These are phyloP conservation scores for Tauraco erythrolophus DNA, from an alignment of 2,113 vertebrate genomes.

Conservation along the genomic window DNA sequence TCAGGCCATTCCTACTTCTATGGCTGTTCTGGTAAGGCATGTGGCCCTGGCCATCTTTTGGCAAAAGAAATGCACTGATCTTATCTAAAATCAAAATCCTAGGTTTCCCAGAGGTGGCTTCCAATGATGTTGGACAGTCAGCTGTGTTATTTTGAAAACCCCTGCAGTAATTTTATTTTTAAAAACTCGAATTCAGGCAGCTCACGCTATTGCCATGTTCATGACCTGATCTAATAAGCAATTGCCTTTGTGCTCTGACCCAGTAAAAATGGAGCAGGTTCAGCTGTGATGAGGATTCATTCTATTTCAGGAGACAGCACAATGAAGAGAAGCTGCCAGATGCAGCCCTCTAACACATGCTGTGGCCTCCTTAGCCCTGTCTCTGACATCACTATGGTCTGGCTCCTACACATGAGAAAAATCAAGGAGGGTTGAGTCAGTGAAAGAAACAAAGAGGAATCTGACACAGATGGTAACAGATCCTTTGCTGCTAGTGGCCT, in stretches of 20 bases:
- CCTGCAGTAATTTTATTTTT: not conserved
- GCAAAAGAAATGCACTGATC: not conserved
- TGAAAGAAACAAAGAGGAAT: not conserved
- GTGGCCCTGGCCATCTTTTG: not conserved
- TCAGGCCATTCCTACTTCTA: not conserved
- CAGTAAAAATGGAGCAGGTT: not conserved
- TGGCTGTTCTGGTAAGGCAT: not conserved
- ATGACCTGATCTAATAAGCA: not conserved
- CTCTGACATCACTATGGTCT: not conserved
- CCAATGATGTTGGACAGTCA: not conserved
- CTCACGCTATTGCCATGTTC: not conserved
- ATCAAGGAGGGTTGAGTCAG: not conserved
- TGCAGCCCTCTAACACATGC: not conserved
- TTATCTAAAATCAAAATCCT: not conserved
- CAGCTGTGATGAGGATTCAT: not conserved
- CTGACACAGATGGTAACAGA: not conserved
- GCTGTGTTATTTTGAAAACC: not conserved
- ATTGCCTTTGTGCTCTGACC: not conserved
- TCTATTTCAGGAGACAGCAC: conserved; percentile 1
- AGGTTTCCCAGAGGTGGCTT: not conserved
- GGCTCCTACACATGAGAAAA: not conserved
- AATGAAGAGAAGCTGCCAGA: not conserved
- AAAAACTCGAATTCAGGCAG: not conserved
- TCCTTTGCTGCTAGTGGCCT: not conserved
- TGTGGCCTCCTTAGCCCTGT: not conserved